Evolutionary conservation across 2,888 invertebrate genomes (phyloP), one percentile per base, ranked within the genome.

Genomic region (Sarcophaga caerulescens): DNA sequence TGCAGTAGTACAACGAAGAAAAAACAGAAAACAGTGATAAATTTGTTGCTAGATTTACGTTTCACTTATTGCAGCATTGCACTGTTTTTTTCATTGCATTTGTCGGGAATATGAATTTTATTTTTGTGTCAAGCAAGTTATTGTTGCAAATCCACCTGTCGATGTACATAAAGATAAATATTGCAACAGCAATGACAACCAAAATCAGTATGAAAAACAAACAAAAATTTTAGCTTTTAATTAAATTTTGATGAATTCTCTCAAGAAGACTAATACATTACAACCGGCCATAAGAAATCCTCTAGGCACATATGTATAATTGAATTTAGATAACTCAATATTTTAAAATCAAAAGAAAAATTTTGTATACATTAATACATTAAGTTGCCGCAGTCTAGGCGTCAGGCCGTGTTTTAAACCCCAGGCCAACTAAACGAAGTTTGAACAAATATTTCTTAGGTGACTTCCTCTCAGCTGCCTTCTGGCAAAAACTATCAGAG

Each of bases 71-170:
- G 52, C 52, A 14, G 17, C 52, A 52, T 52, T 47, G n/a, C 62
- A 47, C 19, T 10, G 12, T 69, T 23, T 45, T 23, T 45, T 47
- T 62, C n/a, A n/a, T 57, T 44, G 45, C 52, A 74, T 69, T 83
- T 19, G 57, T n/a, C 44, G 52, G 66, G 23, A 63, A 45, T 73
- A 14, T n/a, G 2, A 45, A 66, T 44, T 84, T 47, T 76, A n/a
- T 73, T 35, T 70, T 25, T 76, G 66, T 75, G n/a, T n/a, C n/a
- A n/a, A n/a, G n/a, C 83, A 47, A 59, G 35, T 77, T 84, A 76
- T 81, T 76, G 81, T 71, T 59, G 69, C 70, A 77, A 73, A 85
- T 88, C 75, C 89, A 89, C 89, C 89, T 89, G 88, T 87, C 88
- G 88, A 87, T 87, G 88, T 87, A 79, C 85, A 87, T 88, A 87